phyloP scores from a whole-genome alignment of 2,888 invertebrate genomes.

The Athalia cordata region DNA sequence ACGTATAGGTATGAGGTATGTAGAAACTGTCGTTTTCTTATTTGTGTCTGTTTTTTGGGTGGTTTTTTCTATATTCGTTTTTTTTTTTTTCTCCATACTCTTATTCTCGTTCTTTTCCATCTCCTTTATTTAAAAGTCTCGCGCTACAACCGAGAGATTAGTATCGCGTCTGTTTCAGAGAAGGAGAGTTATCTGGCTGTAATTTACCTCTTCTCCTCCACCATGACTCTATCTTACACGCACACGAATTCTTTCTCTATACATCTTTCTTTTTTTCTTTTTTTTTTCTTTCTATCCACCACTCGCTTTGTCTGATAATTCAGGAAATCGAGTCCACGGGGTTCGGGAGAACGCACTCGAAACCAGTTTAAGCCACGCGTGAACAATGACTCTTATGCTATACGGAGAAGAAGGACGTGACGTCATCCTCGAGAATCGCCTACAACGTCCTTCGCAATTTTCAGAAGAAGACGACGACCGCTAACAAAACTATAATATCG shows the following conservation, averaged over 20 bases:
- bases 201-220: slow-evolving; percentile 33
- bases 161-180: slow-evolving; percentile 42
- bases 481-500: background rate
- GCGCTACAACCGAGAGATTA: slow-evolving; percentile 32
- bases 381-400: slow-evolving; percentile 39
- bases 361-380: slow-evolving; percentile 40
- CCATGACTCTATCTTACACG: background rate
- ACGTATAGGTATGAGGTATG: background rate
- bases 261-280: background rate
- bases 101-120: background rate
- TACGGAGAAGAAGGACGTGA: background rate
- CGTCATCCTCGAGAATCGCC: slow-evolving; percentile 30
- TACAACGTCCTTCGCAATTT: slow-evolving; percentile 28
- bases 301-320: slow-evolving; percentile 32
- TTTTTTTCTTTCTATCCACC: background rate
- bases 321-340: slow-evolving; percentile 33
- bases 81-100: background rate
- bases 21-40: slow-evolving; percentile 32
- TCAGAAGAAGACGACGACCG: background rate
- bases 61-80: background rate
- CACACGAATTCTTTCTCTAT: slow-evolving; percentile 18
- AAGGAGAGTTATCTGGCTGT: slow-evolving; percentile 38
- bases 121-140: slow-evolving; percentile 31
- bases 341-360: background rate
- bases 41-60: slow-evolving; percentile 8